Conservation (phyloP, 2,797 vertebrate species). For the Telmatherina bonti region DNA sequence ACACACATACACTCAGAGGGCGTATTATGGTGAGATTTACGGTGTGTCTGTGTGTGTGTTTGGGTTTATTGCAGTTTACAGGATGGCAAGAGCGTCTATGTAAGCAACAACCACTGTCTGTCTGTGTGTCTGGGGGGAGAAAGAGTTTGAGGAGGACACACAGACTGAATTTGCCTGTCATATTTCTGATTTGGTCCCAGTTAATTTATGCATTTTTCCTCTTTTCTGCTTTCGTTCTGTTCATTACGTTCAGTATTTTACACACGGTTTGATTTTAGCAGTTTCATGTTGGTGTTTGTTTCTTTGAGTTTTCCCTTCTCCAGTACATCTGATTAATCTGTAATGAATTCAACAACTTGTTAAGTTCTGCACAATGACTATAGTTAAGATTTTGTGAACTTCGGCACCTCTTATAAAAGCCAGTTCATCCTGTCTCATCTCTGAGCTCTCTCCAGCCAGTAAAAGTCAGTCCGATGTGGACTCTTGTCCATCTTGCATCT, state of each 20-base stretch:
- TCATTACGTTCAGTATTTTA: background rate
- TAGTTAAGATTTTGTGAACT: too few species aligned
- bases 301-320: background rate
- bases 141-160: slow-evolving; percentile 21
- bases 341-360: background rate
- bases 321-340: background rate
- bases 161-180: slow-evolving; percentile 33
- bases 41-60: slow-evolving; percentile 72
- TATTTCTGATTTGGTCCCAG: slow-evolving; percentile 23
- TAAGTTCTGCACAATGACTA: background rate
- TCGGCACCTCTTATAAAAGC: too few species aligned
- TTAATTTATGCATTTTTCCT: slow-evolving; percentile 10
- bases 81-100: slow-evolving; percentile 75
- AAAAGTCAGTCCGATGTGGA: too few species aligned
- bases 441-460: too few species aligned
- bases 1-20: slow-evolving; percentile 72
- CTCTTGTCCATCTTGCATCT: too few species aligned
- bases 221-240: background rate
- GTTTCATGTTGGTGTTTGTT: background rate
- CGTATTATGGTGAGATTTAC: slow-evolving; percentile 79
- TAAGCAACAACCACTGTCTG: slow-evolving; percentile 72
- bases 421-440: too few species aligned
- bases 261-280: background rate
- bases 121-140: slow-evolving; percentile 17
- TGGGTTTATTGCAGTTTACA: slow-evolving; percentile 81